phyloP scores from a whole-genome alignment of 2,888 invertebrate species.

The Zygogramma bicolorata region DNA sequence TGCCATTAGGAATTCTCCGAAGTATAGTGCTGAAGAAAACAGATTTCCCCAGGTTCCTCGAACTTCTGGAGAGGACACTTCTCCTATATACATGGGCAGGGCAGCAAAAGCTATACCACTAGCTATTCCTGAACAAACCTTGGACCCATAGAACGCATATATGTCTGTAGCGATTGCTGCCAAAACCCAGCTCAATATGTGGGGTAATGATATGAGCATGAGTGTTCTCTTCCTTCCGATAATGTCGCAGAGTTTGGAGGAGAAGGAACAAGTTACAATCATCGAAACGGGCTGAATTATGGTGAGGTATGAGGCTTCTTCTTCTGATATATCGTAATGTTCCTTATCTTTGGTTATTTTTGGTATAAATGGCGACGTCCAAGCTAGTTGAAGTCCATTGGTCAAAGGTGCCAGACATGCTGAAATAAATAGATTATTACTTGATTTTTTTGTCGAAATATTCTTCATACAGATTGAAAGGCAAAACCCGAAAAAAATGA shows the following conservation, averaged over 20 bases:
- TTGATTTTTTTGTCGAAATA: no score
- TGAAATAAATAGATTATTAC: slow-evolving; percentile 28
- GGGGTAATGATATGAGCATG: slow-evolving; percentile 53
- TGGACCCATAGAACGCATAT: slow-evolving; percentile 53
- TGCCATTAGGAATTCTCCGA: slow-evolving; percentile 18
- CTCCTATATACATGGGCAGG: slow-evolving; percentile 32
- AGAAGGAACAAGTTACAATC: slow-evolving; percentile 50
- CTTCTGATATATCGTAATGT: slow-evolving; percentile 54
- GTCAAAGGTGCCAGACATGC: slow-evolving; percentile 23
- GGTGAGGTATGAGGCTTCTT: slow-evolving; percentile 59
- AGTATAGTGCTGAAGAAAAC: background rate
- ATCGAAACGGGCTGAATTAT: slow-evolving; percentile 44
- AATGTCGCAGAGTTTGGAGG: slow-evolving; percentile 52
- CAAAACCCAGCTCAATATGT: slow-evolving; percentile 50
- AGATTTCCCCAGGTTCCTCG: slow-evolving; percentile 28
- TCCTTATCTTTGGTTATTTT: slow-evolving; percentile 52
- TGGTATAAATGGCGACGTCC: slow-evolving; percentile 60
- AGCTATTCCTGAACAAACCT: slow-evolving; percentile 50
- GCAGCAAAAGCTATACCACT: slow-evolving; percentile 43
- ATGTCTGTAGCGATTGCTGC: slow-evolving; percentile 48
- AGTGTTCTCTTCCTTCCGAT: slow-evolving; percentile 58
- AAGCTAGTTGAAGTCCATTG: slow-evolving; percentile 36
- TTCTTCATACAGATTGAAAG: no score
- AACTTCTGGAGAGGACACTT: slow-evolving; percentile 27
- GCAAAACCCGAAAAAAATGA: no score